phyloP scores from a whole-genome alignment of 2,888 invertebrate genomes.

The Bimastos eiseni region DNA sequence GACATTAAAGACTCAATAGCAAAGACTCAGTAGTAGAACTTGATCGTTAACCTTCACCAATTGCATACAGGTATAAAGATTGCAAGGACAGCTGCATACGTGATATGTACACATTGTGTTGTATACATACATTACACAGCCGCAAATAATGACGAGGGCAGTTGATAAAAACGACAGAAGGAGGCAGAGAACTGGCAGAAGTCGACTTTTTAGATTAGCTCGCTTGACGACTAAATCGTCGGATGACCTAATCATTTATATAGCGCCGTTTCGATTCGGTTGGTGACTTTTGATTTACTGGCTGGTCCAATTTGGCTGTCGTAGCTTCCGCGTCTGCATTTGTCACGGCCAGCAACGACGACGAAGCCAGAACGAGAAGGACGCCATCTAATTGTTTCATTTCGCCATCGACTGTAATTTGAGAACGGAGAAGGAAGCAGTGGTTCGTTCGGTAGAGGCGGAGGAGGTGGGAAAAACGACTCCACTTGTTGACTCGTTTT shows the following conservation, averaged over 20 bases:
- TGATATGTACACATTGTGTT: not conserved
- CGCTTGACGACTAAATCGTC: not conserved
- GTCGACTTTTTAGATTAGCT: not conserved
- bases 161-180: not conserved
- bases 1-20: too few relatives aligned
- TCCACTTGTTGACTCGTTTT: not conserved
- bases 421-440: not conserved
- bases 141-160: not conserved
- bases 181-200: not conserved
- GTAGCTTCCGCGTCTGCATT: not conserved
- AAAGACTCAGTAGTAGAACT: too few relatives aligned
- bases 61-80: not conserved
- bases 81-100: not conserved
- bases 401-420: slow-evolving; percentile 1
- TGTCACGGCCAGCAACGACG: not conserved
- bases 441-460: not conserved
- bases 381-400: not conserved
- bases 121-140: not conserved
- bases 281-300: slow-evolving; percentile 3
- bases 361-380: too few relatives aligned
- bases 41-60: too few relatives aligned
- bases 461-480: not conserved
- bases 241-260: not conserved
- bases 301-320: not conserved
- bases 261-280: not conserved